phyloP scores from a whole-genome alignment of 2,797 vertebrate genomes.

The Catostomus latipinnis region DNA sequence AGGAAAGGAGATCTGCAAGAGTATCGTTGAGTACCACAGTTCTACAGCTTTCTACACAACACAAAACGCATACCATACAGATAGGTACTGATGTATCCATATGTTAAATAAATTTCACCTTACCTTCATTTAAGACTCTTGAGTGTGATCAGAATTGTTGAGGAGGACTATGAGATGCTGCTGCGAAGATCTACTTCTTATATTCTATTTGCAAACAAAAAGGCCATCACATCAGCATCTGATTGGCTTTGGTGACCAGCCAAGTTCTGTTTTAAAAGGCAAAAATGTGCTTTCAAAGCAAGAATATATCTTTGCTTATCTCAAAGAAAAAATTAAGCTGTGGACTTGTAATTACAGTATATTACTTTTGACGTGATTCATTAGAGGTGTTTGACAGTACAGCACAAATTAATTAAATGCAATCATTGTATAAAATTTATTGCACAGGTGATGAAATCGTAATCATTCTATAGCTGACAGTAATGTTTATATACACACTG shows the following conservation, averaged over 20 bases:
- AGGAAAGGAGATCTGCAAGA: no score
- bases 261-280: constrained; percentile 53
- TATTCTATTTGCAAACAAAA: constrained; percentile 68
- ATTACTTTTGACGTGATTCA: constrained; percentile 2
- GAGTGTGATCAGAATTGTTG: constrained; percentile 44
- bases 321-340: constrained; percentile 58
- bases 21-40: no score
- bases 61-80: neutral
- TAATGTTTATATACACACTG: no score
- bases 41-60: no score
- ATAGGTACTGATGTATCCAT: neutral
- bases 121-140: constrained; percentile 22
- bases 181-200: constrained; percentile 65
- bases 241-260: constrained; percentile 66
- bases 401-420: neutral
- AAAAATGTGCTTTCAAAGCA: constrained; percentile 57
- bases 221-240: constrained; percentile 41
- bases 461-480: neutral
- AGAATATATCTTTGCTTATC: constrained; percentile 38
- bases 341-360: constrained; percentile 48
- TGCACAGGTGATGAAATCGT: constrained; percentile 5
- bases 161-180: constrained; percentile 51
- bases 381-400: constrained; percentile 26
- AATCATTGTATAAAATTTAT: constrained; percentile 6
- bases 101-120: neutral